A percentile compares a stretch with the other conserved stretches of the same genome.
Evolutionary conservation across 2,888 invertebrate genomes (phyloP).

Genomic region (Eupithecia vulgata): DNA sequence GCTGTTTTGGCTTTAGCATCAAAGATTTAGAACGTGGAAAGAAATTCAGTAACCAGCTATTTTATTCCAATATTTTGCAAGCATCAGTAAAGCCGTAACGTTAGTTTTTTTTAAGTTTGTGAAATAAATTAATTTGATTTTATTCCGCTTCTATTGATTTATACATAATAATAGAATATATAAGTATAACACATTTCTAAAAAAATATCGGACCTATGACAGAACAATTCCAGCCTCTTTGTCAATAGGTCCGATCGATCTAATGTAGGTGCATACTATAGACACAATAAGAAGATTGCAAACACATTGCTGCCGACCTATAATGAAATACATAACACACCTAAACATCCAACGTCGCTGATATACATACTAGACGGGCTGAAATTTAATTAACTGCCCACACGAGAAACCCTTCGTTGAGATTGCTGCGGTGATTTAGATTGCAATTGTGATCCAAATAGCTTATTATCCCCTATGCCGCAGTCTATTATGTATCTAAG

Average conservation of each 20-base stretch:
- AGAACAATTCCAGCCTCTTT: too few relatives aligned
- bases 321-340: background rate
- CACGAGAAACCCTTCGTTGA: slow-evolving; percentile 53
- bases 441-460: slow-evolving; percentile 47
- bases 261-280: too few relatives aligned
- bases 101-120: too few relatives aligned
- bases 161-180: too few relatives aligned
- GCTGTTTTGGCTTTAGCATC: background rate
- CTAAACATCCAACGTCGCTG: slow-evolving; percentile 52
- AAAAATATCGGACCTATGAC: too few relatives aligned
- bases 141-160: too few relatives aligned
- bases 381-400: slow-evolving; percentile 76
- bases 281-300: too few relatives aligned
- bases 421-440: slow-evolving; percentile 56
- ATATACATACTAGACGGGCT: slow-evolving; percentile 72
- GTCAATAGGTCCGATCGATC: too few relatives aligned
- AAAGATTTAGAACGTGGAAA: background rate
- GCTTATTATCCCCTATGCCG: slow-evolving; percentile 33
- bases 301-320: background rate
- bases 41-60: background rate
- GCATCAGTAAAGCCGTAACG: too few relatives aligned
- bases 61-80: background rate
- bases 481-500: background rate
- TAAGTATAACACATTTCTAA: too few relatives aligned
- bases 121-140: too few relatives aligned